These are phyloP conservation scores for Mixornis gularis DNA, from an alignment of 2,113 vertebrate genomes.

Conservation along the genomic window DNA sequence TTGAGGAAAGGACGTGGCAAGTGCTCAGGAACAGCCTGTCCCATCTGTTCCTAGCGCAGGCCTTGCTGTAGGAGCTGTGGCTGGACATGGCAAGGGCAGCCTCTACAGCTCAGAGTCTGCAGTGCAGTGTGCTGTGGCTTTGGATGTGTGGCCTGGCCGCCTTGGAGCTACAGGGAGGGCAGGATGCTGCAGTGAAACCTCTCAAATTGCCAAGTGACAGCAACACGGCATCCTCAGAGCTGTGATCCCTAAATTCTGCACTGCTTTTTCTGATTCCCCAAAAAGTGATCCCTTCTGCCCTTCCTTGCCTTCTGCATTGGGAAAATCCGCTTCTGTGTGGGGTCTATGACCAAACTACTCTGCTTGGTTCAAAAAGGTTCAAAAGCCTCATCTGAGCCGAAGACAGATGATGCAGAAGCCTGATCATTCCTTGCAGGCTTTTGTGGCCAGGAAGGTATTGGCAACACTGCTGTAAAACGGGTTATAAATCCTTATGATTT, in stretches of 20 bases:
- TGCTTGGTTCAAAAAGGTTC: neutral
- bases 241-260: neutral
- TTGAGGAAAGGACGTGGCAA: neutral
- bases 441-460: neutral
- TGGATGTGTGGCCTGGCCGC: neutral
- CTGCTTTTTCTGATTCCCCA: neutral
- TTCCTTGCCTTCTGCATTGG: neutral
- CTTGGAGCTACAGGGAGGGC: neutral
- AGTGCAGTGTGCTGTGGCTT: neutral
- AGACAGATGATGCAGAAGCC: neutral
- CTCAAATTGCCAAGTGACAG: neutral
- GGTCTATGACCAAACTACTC: neutral
- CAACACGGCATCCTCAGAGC: fast-evolving
- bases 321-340: neutral
- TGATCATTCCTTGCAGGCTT: neutral
- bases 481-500: slow-evolving; percentile 8
- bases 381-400: neutral
- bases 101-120: slow-evolving; percentile 40
- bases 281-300: neutral
- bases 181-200: neutral
- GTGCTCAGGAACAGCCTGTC: neutral
- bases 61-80: neutral
- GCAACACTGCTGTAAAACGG: neutral
- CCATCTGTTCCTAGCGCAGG: neutral
- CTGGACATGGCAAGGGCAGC: slow-evolving; percentile 26